phyloP scores from a whole-genome alignment of 2,797 vertebrate species.

The Iguana delicatissima region DNA sequence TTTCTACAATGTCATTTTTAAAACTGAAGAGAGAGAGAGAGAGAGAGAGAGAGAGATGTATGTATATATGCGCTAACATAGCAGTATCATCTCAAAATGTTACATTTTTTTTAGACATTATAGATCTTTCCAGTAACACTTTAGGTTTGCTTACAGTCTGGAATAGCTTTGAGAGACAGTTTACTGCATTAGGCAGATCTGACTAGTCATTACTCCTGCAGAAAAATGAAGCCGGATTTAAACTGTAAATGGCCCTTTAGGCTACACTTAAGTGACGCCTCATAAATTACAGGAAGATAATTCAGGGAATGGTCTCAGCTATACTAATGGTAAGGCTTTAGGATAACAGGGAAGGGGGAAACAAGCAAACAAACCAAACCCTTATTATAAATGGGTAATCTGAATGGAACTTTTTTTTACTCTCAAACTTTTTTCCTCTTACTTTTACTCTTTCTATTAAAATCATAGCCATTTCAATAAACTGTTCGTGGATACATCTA shows the following conservation, averaged over 20 bases:
- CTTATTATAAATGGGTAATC: no score
- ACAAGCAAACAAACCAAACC: neutral
- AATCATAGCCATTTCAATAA: neutral
- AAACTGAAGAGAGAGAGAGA: neutral
- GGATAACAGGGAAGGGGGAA: neutral
- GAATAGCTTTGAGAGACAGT: neutral
- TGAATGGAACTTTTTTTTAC: neutral
- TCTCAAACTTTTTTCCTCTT: neutral
- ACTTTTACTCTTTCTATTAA: constrained; percentile 7
- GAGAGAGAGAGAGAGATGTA: no score
- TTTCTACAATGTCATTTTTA: neutral
- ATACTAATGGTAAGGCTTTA: neutral
- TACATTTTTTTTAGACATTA: neutral
- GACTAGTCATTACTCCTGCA: constrained; percentile 52
- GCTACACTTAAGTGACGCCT: constrained; percentile 30
- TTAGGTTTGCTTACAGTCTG: neutral
- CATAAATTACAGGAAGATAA: constrained; percentile 41
- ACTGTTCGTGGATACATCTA: neutral
- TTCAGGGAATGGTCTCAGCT: neutral
- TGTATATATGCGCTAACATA: no score
- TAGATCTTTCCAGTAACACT: neutral
- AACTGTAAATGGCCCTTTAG: constrained; percentile 40
- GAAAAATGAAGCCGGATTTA: constrained; percentile 42
- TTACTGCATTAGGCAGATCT: neutral
- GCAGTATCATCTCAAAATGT: neutral